Conservation (phyloP, 2,113 vertebrate species). For the Pomatorhinus ruficollis region DNA sequence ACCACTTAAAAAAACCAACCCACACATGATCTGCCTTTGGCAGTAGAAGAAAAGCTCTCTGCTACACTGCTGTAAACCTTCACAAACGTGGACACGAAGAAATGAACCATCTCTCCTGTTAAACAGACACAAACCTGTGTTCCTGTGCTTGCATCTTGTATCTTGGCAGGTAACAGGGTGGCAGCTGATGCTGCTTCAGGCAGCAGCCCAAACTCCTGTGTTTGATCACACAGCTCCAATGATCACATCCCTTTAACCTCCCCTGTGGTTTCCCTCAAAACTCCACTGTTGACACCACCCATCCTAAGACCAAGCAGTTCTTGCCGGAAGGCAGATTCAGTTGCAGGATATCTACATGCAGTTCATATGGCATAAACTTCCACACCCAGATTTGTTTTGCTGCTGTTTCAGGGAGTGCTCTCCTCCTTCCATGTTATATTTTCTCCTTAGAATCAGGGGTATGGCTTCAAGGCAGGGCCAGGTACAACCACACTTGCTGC, state of each 20-base stretch:
- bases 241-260: background rate
- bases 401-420: background rate
- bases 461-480: background rate
- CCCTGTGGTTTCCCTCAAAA: background rate
- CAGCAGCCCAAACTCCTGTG: too few species aligned
- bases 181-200: background rate
- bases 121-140: background rate
- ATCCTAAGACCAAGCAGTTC: background rate
- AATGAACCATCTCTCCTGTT: background rate
- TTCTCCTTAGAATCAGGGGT: background rate
- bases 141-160: background rate
- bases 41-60: background rate
- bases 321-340: background rate
- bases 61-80: background rate
- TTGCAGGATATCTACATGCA: background rate
- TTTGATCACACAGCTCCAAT: rapidly evolving
- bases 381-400: background rate
- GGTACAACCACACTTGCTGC: background rate
- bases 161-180: rapidly evolving
- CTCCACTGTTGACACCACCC: background rate
- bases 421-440: background rate
- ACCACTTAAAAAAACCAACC: background rate
- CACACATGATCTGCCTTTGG: background rate
- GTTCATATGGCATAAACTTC: background rate
- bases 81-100: background rate